Base-by-base conservation (phyloP, 2,797 vertebrate genomes). In the Pseudotriccus pelzelni region DNA sequence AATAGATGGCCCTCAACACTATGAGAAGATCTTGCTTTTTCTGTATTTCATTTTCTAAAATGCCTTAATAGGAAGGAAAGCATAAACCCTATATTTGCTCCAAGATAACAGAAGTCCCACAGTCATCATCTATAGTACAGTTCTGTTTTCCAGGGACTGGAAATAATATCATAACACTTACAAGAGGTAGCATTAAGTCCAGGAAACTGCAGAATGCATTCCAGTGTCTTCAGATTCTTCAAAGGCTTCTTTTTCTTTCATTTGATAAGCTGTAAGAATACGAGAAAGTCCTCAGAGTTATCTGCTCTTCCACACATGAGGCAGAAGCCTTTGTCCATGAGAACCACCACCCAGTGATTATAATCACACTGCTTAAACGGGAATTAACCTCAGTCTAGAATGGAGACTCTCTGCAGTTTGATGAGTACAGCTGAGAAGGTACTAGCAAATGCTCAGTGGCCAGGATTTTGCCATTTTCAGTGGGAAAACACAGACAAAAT, bases 291-390 rank as follows among this genome's bases (percentile, higher is more conserved):
- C 80, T 85, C 28, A 70, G 64, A 64, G 41, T 67, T 21, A 70
- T 41, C 44, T 84, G 55, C 27, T 25, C 49, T 62, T 62, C 47
- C 52, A 76, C 16, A 30, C 0, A 0, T 32, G 44, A 30, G 56
- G 50, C 70, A 76, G 63, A 62, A 30, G 7, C 20, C 46, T 89
- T 85, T 0, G 0, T 39, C 53, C 1, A 0, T 39, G 43, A 58
- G 56, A 87, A 66, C 47, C 2, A 4, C 36, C 21, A 39, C 47
- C 14, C 3, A 17, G 3, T 47, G 58, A 28, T 36, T 55, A 17
- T 14, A 3, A 2, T 56, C 23, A 13, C 23, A 13, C 37, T 6
- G 0, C 24, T 66, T 53, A 13, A 9, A 30, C 0, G 0, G 10
- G 24, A 32, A 34, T 0, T 1, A 79, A 47, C 34, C 53, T 60